phyloP scores from a whole-genome alignment of 2,797 vertebrate genomes.

The Nothura maculosa region DNA sequence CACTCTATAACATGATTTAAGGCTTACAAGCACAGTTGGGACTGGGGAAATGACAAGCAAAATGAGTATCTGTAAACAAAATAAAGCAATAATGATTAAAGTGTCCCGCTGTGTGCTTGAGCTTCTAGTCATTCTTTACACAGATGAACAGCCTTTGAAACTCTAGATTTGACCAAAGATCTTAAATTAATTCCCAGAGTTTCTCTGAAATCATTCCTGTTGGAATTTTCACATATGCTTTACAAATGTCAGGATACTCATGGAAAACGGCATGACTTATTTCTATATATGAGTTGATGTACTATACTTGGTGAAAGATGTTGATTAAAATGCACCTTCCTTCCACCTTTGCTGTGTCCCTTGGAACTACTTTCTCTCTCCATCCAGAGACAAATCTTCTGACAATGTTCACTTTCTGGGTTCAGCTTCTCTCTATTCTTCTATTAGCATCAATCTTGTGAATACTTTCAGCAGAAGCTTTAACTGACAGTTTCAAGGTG shows the following conservation, averaged over 20 bases:
- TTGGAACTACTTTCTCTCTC: neutral
- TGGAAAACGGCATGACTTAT: neutral
- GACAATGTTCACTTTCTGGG: neutral
- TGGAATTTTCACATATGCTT: neutral
- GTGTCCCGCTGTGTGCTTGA: neutral
- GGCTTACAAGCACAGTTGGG: neutral
- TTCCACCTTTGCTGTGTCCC: neutral
- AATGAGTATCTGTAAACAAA: neutral
- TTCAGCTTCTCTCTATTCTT: neutral
- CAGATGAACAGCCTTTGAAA: neutral
- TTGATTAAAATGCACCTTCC: neutral
- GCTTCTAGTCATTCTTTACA: neutral
- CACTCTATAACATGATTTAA: neutral
- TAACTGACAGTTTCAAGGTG: neutral
- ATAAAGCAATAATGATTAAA: neutral
- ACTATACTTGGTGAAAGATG: neutral
- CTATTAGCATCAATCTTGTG: neutral
- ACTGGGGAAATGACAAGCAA: neutral
- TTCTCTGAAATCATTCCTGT: neutral
- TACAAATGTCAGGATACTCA: neutral
- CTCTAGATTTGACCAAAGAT: neutral
- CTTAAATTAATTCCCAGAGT: neutral
- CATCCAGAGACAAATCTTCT: neutral
- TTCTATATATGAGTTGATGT: neutral
- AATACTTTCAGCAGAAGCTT: neutral